A percentile compares a stretch with the other conserved stretches of the same genome.
phyloP scores from a whole-genome alignment of 2,113 vertebrate genomes.

The Podocnemis expansa region DNA sequence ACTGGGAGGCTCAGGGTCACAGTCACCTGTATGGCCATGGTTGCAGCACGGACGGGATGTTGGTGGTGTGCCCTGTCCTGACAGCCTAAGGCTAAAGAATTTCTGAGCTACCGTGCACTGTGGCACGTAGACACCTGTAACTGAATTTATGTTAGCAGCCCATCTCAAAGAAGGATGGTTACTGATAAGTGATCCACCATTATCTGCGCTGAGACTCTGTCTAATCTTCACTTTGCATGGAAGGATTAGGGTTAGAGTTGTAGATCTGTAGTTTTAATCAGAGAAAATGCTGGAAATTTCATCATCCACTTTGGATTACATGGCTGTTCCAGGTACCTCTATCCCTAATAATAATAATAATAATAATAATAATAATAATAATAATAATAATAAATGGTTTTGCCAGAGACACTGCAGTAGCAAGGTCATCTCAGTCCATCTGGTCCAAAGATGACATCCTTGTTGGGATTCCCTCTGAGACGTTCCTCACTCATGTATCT shows the following conservation, averaged over 20 bases:
- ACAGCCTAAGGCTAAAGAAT: no score
- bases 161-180: no score
- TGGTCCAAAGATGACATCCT: background rate
- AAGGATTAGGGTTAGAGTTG: constrained; percentile 50
- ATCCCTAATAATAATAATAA: constrained; percentile 38
- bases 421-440: background rate
- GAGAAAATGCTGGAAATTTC: constrained; percentile 30
- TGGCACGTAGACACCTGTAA: no score
- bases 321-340: background rate
- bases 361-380: constrained; percentile 46
- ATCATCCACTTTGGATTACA: constrained; percentile 40
- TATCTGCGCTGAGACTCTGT: background rate
- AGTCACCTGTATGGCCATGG: no score
- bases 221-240: constrained; percentile 63
- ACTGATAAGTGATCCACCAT: no score
- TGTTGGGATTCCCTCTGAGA: background rate
- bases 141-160: no score
- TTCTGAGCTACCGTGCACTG: no score
- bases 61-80: no score
- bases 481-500: background rate
- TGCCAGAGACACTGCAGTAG: background rate
- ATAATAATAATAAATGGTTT: constrained; percentile 20
- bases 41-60: no score
- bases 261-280: constrained; percentile 67
- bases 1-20: no score